Conservation (phyloP, 2,888 invertebrate species). For the Papilio gigon region DNA sequence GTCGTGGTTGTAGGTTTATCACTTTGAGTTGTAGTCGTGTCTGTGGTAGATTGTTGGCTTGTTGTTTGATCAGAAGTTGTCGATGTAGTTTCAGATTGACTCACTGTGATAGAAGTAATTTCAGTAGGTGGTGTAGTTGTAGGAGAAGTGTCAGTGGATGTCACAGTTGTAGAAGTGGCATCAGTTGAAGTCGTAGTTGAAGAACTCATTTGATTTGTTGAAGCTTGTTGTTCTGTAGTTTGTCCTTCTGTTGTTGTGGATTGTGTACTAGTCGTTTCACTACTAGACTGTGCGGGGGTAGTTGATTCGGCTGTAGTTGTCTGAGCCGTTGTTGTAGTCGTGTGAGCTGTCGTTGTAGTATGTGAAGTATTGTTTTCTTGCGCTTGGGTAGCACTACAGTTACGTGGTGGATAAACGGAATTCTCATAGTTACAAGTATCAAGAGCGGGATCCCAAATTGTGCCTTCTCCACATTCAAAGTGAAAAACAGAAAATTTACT, state of each 20-base stretch:
- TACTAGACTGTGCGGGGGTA: slow-evolving; percentile 47
- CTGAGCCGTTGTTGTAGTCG: slow-evolving; percentile 43
- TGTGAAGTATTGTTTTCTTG: slow-evolving; percentile 53
- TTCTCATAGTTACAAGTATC: slow-evolving; percentile 86
- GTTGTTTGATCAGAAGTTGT: slow-evolving; percentile 45
- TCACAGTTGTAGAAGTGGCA: slow-evolving; percentile 35
- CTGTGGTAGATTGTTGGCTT: slow-evolving; percentile 46
- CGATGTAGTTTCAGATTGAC: slow-evolving; percentile 48
- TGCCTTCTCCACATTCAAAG: slow-evolving; percentile 86
- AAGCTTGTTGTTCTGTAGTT: slow-evolving; percentile 49
- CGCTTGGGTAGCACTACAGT: slow-evolving; percentile 66
- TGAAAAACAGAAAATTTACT: slow-evolving; percentile 83
- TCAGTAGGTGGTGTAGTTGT: slow-evolving; percentile 47
- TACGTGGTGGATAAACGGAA: slow-evolving; percentile 83
- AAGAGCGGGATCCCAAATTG: slow-evolving; percentile 87
- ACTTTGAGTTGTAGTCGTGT: slow-evolving; percentile 37
- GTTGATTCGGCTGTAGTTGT: slow-evolving; percentile 49
- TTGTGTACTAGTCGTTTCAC: slow-evolving; percentile 48
- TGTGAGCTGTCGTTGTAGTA: slow-evolving; percentile 44
- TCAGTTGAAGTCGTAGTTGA: slow-evolving; percentile 44
- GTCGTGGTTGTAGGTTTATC: slow-evolving; percentile 46
- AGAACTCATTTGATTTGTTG: slow-evolving; percentile 47
- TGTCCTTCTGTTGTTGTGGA: slow-evolving; percentile 47
- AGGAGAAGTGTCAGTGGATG: slow-evolving; percentile 43
- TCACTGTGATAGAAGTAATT: slow-evolving; percentile 45